Evolutionary conservation across 2,888 invertebrate genomes (phyloP).

Genomic region (Trachelus troglodyta): DNA sequence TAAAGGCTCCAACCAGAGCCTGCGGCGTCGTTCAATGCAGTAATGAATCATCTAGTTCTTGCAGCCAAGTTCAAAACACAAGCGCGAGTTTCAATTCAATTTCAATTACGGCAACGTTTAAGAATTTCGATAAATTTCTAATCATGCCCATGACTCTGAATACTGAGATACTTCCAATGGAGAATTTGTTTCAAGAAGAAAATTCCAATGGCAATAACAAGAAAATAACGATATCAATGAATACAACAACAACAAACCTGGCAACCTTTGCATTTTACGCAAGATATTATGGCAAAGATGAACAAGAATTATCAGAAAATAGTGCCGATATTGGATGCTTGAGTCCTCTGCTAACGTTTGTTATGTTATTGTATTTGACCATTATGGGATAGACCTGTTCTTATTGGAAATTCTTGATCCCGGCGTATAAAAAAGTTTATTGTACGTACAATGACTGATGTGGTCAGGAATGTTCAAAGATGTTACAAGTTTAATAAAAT

Average conservation of each 20-base stretch:
- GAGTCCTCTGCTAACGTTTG: not conserved
- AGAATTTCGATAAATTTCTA: conserved; percentile 31
- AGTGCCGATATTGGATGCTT: not conserved
- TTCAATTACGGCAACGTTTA: conserved; percentile 35
- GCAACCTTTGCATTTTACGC: conserved; percentile 47
- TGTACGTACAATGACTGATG: not conserved
- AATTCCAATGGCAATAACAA: conserved; percentile 1
- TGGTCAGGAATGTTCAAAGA: not conserved
- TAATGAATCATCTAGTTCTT: conserved; percentile 47
- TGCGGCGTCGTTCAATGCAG: conserved; percentile 58
- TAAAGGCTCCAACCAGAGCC: conserved; percentile 39
- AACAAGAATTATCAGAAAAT: not conserved
- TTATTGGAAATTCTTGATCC: not conserved
- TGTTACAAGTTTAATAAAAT: not conserved
- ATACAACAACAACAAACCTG: conserved; percentile 32
- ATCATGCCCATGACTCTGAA: conserved; percentile 38
- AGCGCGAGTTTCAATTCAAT: conserved; percentile 34
- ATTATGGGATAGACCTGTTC: not conserved
- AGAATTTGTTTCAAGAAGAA: conserved; percentile 25
- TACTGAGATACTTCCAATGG: conserved; percentile 34
- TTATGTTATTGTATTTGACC: not conserved
- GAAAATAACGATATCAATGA: conserved; percentile 30
- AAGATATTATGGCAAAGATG: conserved; percentile 44
- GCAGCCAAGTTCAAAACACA: conserved; percentile 33
- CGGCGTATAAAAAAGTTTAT: not conserved